phyloP scores from a whole-genome alignment of 2,888 invertebrate genomes.

The Xestia ashworthii region DNA sequence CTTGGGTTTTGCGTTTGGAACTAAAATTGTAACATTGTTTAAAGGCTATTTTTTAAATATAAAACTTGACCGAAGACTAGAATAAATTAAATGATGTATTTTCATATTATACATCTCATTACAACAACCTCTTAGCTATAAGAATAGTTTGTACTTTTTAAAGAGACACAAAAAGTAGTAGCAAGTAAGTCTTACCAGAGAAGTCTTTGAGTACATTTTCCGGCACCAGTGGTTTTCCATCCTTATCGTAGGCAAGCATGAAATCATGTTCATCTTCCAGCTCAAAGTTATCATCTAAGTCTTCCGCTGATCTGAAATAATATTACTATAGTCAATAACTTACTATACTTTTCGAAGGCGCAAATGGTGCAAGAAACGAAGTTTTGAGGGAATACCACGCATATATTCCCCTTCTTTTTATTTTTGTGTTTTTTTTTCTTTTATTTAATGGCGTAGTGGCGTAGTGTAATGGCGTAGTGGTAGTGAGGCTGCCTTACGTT shows the following conservation, averaged over 20 bases:
- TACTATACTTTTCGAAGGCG: not conserved
- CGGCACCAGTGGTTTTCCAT: constrained; percentile 86
- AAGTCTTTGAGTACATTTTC: constrained; percentile 84
- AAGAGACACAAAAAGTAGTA: not conserved
- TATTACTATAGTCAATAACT: not conserved
- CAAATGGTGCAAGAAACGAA: not conserved
- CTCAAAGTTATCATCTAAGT: constrained; percentile 95
- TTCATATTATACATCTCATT: not conserved
- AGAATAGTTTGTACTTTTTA: not conserved
- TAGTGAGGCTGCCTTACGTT: no score
- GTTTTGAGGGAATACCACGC: not conserved
- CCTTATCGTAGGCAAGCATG: constrained; percentile 88
- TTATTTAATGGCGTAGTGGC: no score
- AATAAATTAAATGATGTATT: not conserved
- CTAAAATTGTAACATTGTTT: constrained; percentile 68
- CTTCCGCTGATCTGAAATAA: constrained; percentile 93
- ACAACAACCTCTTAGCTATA: not conserved
- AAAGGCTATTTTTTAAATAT: not conserved
- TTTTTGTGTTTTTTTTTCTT: not conserved
- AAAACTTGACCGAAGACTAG: not conserved
- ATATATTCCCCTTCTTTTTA: not conserved
- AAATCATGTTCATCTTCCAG: constrained; percentile 90
- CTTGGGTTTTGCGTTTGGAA: constrained; percentile 83
- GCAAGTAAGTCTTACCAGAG: constrained; percentile 73
- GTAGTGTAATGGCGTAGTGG: no score